phyloP scores from a whole-genome alignment of 1,140 invertebrate species.

The Drosophila jambulina region DNA sequence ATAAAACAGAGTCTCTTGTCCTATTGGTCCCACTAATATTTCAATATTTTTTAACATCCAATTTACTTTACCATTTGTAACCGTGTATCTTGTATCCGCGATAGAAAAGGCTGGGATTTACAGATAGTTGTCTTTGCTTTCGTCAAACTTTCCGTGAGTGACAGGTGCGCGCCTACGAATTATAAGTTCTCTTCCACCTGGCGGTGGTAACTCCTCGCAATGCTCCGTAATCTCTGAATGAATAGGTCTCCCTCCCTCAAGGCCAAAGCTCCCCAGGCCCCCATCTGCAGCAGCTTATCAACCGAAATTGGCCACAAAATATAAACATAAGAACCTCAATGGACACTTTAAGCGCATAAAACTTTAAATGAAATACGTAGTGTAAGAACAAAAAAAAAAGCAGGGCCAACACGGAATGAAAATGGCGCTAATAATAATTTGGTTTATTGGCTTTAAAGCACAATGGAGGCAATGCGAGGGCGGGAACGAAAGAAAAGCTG shows the following conservation, averaged over 20 bases:
- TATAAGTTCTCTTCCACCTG: conserved; percentile 20
- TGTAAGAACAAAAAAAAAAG: conserved; percentile 32
- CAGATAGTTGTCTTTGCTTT: conserved; percentile 40
- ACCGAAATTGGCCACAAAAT: conserved; percentile 37
- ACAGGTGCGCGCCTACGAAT: conserved; percentile 53
- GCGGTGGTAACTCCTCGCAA: conserved; percentile 4
- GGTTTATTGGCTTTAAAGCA: conserved; percentile 84
- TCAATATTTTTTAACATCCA: neutral
- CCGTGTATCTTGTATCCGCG: neutral
- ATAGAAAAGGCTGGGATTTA: conserved; percentile 1
- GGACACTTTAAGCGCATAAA: conserved; percentile 67
- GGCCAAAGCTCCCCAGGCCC: neutral
- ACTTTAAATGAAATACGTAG: conserved; percentile 81
- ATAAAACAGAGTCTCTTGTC: neutral
- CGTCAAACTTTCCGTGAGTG: conserved; percentile 46
- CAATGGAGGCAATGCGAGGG: conserved; percentile 73
- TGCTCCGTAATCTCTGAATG: conserved; percentile 16
- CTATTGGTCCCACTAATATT: neutral
- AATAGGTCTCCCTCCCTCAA: conserved; percentile 27
- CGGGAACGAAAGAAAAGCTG: conserved; percentile 15
- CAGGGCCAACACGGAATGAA: conserved; percentile 48
- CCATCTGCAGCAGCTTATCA: conserved; percentile 4
- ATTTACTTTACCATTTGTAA: neutral
- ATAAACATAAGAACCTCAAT: conserved; percentile 50
- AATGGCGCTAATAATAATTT: conserved; percentile 85